These are phyloP conservation scores for Etia nguti DNA, from an alignment of 2,113 vertebrate genomes.

Conservation along the genomic window DNA sequence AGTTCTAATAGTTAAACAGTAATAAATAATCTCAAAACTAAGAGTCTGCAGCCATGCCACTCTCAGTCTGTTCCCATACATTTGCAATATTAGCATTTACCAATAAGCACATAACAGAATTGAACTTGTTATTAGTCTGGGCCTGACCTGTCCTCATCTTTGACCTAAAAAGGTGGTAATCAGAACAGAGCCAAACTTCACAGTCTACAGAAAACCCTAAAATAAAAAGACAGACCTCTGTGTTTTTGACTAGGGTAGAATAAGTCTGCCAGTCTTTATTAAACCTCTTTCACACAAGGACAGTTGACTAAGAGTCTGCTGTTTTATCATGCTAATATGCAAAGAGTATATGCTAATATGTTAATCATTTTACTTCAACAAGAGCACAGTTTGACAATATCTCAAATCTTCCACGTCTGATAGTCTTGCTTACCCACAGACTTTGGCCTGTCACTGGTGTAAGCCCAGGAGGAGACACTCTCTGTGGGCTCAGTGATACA, in stretches of 20 bases:
- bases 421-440: slow-evolving; percentile 77
- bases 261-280: neutral
- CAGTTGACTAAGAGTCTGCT: neutral
- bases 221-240: neutral
- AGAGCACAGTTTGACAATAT: neutral
- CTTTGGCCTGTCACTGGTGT: slow-evolving; percentile 79
- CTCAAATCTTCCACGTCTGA: neutral
- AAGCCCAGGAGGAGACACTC: slow-evolving; percentile 59
- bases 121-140: neutral
- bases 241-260: neutral
- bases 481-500: slow-evolving; percentile 72
- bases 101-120: neutral
- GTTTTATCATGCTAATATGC: neutral
- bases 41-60: neutral
- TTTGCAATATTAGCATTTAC: neutral
- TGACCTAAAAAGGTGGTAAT: neutral
- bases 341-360: neutral
- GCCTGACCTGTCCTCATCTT: neutral
- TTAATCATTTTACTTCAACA: neutral
- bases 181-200: neutral
- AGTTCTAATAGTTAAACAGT: neutral
- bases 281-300: neutral
- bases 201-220: neutral
- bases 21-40: neutral
- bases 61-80: neutral